Percentiles rank a stretch among this genome's conserved stretches.
Conservation (phyloP, 2,888 invertebrate species). For the Stegophylla sp. region DNA sequence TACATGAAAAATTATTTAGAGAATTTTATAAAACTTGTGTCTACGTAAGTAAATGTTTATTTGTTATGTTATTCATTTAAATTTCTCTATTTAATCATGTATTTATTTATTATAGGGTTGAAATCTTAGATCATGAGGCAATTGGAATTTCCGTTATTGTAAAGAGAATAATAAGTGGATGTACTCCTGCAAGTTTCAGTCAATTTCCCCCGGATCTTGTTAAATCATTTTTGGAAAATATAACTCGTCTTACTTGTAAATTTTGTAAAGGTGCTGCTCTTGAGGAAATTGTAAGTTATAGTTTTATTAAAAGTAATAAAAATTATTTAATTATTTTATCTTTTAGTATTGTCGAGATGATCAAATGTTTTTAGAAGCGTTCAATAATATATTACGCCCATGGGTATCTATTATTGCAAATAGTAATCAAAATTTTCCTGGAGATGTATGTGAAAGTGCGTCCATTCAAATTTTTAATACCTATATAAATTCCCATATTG, state of each 20-base stretch:
- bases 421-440: conserved; percentile 62
- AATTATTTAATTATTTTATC: conserved; percentile 60
- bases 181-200: conserved; percentile 68
- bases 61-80: conserved; percentile 29
- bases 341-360: conserved; percentile 66
- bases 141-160: conserved; percentile 74
- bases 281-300: conserved; percentile 71
- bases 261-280: conserved; percentile 73
- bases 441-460: conserved; percentile 66
- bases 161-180: conserved; percentile 69
- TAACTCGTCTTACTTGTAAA: conserved; percentile 71
- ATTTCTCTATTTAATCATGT: neutral
- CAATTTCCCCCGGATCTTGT: conserved; percentile 66
- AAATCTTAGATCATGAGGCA: conserved; percentile 73
- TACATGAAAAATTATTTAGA: conserved; percentile 71
- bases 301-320: conserved; percentile 64
- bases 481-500: conserved; percentile 80
- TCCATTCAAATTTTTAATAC: conserved; percentile 76
- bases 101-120: conserved; percentile 64
- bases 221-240: conserved; percentile 70
- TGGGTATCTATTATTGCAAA: conserved; percentile 71
- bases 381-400: conserved; percentile 73
- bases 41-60: conserved; percentile 65
- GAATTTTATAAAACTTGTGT: conserved; percentile 71
- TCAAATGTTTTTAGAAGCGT: conserved; percentile 72